Evolutionary conservation across 2,113 vertebrate genomes (phyloP), one percentile per base, ranked within the genome.

Genomic region (Nesoenas mayeri): DNA sequence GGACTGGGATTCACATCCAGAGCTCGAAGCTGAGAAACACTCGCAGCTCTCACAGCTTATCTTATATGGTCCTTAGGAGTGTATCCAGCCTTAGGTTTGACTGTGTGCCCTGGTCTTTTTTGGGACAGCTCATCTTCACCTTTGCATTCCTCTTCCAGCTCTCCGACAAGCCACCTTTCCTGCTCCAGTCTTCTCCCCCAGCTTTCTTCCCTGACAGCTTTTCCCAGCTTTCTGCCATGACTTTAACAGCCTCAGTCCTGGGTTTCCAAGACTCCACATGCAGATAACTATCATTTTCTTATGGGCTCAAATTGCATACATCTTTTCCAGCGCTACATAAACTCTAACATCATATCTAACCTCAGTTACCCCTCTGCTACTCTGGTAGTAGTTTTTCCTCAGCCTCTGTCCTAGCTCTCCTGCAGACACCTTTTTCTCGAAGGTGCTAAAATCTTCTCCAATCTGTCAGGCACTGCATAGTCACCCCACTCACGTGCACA

Each of bases 361-460:
- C 16, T 77, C 42, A 71, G 79, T 14, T 80, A 58, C 32, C 21
- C 60, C 64, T 69, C 58, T 95, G 74, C 28, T 83, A 89, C 70
- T 34, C 78, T 87, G 85, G 56, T 79, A 54, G 74, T 26, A 47
- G 5, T 56, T 85, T 75, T 75, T 85, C 62, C 65, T 91, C 62
- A 31, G 79, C 51, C 93, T 70, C 88, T 90, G 34, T 77, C 47
- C 85, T 38, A 70, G 36, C 51, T 80, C 8, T 22, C 42, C 51
- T 61, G 6, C 36, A 95, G 81, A 88, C 54, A 58, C 82, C 78
- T 85, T 91, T 85, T 95, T 93, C 58, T 73, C 56, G 64, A 95
- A 95, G 54, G 79, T 66, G 79, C 31, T 66, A 70, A 96, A 83
- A 83, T 91, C 36, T 54, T 40, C 47, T 87, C 3, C 0, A 4